Evolutionary conservation across 2,797 vertebrate species (phyloP), one percentile per base, ranked within the genome.

Genomic region (Phylloscopus collybita): DNA sequence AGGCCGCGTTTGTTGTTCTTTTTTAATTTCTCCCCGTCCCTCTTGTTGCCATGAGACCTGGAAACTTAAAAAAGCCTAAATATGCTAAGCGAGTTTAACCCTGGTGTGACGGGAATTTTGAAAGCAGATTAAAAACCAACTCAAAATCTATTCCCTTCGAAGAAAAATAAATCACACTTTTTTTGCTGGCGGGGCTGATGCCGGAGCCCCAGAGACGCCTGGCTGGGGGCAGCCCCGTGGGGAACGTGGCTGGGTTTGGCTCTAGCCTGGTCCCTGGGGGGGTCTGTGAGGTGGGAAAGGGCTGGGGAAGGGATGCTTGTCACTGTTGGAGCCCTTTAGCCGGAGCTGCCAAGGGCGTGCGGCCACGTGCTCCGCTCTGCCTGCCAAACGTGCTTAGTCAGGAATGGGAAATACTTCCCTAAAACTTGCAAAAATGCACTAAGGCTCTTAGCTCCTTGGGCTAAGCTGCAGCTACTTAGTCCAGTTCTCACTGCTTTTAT

Each of bases 371-470:
- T 79, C 57, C 54, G 1, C 47, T 67, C 56, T 9, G 4, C 67
- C 88, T 49, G 76, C 87, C 78, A 65, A 90, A 62, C 7, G 4
- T 36, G 38, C 88, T 92, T 26, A 13, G 50, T 59, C 83, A 72
- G 85, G 93, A 95, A 62, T 78, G 93, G 91, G 93, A 95, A 93
- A 85, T 9, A 10, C 61, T 89, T 91, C 9, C 92, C 85, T 92
- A 93, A 95, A 64, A 72, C 95, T 82, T 20, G 30, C 79, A 95
- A 94, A 96, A 95, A 96, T 96, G 96, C 20, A 0, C 80, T 96
- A 93, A 96, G 81, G 75, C 92, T 94, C 93, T 96, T 42, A 95
- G 69, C 79, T 85, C 62, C 62, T 59, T 25, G 32, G 84, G 65
- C 71, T 96, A 90, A 96, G 90, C 95, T 65, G 90, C 56, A 40